Conservation (phyloP, 2,797 vertebrate genomes). For the Channa striata region DNA sequence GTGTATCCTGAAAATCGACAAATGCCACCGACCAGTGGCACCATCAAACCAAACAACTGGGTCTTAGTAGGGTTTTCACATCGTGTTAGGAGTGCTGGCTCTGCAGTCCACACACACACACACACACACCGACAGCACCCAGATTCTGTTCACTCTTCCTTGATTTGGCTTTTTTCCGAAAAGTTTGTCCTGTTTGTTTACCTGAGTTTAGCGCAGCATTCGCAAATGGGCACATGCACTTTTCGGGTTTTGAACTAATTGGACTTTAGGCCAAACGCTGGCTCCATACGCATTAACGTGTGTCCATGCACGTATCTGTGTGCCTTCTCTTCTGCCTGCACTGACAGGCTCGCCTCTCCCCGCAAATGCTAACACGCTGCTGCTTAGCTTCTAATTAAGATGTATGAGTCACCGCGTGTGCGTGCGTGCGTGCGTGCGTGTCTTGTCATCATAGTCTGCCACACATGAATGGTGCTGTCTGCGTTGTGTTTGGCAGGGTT, state of each 20-base stretch:
- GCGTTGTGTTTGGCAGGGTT: conserved; percentile 67
- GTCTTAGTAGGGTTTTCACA: conserved; percentile 60
- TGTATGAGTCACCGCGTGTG: conserved; percentile 74
- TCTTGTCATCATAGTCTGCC: conserved; percentile 66
- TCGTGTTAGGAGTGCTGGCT: conserved; percentile 43
- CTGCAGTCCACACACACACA: conserved; percentile 11
- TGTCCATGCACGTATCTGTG: conserved; percentile 8
- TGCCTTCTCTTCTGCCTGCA: conserved; percentile 56
- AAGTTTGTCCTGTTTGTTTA: conserved; percentile 26
- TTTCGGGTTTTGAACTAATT: conserved; percentile 60
- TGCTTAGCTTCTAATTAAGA: conserved; percentile 80
- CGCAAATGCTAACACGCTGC: conserved; percentile 69
- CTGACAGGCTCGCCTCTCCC: conserved; percentile 63
- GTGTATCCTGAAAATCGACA: conserved; percentile 61
- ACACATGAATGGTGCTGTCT: conserved; percentile 72
- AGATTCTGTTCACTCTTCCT: conserved; percentile 7
- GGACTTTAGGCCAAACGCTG: conserved; percentile 48
- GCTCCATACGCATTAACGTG: conserved; percentile 41
- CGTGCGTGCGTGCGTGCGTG: conserved; percentile 29
- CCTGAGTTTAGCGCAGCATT: not conserved
- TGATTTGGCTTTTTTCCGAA: not conserved
- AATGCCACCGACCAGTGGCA: conserved; percentile 79
- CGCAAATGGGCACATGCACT: conserved; percentile 1
- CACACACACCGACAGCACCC: not conserved
- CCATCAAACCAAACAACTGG: conserved; percentile 66